These are phyloP conservation scores for Garra rufa DNA, from an alignment of 2,113 vertebrate species.

Conservation along the genomic window DNA sequence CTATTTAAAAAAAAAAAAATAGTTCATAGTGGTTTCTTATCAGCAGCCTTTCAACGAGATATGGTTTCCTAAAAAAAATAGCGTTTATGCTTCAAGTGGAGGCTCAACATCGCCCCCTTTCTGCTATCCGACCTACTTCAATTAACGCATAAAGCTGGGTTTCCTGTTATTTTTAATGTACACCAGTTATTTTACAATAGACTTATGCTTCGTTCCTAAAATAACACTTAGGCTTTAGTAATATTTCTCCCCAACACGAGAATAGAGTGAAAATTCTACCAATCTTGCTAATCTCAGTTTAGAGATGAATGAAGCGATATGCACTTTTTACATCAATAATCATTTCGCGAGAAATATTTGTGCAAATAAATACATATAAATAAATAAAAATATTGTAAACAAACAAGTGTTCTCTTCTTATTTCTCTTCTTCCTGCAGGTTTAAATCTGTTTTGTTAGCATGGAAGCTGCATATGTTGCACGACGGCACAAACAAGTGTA, in stretches of 20 bases:
- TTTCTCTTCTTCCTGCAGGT: no score
- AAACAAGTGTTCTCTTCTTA: no score
- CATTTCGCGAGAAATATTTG: no score
- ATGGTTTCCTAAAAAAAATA: background rate
- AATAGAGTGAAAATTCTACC: no score
- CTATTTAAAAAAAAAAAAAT: background rate
- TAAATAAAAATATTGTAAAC: no score
- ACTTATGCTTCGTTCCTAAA: background rate
- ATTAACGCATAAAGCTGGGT: background rate
- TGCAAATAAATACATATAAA: no score
- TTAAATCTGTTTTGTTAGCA: no score
- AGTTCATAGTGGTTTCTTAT: background rate
- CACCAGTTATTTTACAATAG: background rate
- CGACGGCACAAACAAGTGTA: no score
- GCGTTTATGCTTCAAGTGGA: background rate
- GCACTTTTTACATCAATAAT: no score
- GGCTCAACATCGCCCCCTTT: slow-evolving; percentile 1
- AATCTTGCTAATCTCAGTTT: no score
- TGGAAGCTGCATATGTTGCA: no score
- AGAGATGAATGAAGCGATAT: no score
- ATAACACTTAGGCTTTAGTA: background rate
- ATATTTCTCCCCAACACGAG: background rate
- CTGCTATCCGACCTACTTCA: background rate
- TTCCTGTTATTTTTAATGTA: background rate
- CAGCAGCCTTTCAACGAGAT: background rate